phyloP scores from a whole-genome alignment of 2,888 invertebrate genomes.

The Sussaba pulchella region DNA sequence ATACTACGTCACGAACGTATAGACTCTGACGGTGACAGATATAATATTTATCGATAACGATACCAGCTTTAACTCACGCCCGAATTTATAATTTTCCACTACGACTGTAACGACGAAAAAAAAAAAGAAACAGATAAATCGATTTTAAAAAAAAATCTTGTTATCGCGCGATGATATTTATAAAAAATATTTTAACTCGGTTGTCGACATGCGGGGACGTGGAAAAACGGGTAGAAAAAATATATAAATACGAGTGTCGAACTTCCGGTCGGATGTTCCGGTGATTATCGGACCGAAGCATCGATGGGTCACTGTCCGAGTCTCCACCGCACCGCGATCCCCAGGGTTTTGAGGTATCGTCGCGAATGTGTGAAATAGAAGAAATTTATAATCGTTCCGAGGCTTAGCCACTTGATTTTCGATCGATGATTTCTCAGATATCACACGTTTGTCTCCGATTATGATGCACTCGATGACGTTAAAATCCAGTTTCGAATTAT shows the following conservation, averaged over 20 bases:
- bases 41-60: constrained; percentile 44
- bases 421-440: constrained; percentile 4
- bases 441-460: not conserved
- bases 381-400: constrained; percentile 34
- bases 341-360: not conserved
- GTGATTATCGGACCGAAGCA: not conserved
- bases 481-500: not conserved
- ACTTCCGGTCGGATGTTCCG: not conserved
- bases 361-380: not conserved
- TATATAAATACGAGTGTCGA: not conserved
- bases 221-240: not conserved
- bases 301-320: not conserved
- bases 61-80: not conserved
- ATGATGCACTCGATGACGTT: constrained; percentile 13
- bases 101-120: not conserved
- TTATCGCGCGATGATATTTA: not conserved
- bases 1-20: constrained; percentile 33
- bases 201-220: not conserved
- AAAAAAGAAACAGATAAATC: not conserved
- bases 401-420: constrained; percentile 38
- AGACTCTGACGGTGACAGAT: constrained; percentile 36
- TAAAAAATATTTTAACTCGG: not conserved
- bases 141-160: too few relatives aligned
- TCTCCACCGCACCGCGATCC: not conserved
- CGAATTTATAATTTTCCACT: not conserved